These are phyloP conservation scores for Psilopsiagon aymara DNA, from an alignment of 2,113 vertebrate genomes.

Conservation along the genomic window DNA sequence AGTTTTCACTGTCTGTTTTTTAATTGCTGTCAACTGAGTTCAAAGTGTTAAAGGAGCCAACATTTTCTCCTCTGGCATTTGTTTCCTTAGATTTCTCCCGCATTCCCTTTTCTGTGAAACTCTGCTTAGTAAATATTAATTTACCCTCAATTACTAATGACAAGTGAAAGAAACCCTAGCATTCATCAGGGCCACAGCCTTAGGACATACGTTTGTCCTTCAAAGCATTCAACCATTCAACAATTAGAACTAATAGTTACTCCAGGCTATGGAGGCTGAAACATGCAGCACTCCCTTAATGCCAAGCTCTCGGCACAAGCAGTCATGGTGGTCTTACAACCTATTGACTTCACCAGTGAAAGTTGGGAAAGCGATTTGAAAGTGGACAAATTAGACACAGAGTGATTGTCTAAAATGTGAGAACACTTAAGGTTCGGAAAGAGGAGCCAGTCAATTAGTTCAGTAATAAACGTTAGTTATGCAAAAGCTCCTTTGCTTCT, in stretches of 20 bases:
- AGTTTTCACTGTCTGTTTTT: conserved; percentile 15
- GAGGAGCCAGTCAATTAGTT: conserved; percentile 30
- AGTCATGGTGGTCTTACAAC: conserved; percentile 51
- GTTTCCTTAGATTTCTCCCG: conserved; percentile 37
- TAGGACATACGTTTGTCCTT: conserved; percentile 74
- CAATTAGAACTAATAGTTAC: conserved; percentile 86
- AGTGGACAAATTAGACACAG: conserved; percentile 50
- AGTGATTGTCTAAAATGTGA: conserved; percentile 35
- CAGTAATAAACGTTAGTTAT: neutral
- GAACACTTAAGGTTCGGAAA: neutral
- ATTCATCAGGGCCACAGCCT: conserved; percentile 71
- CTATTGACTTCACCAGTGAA: conserved; percentile 58
- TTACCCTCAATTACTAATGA: conserved; percentile 81
- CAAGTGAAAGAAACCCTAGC: conserved; percentile 78
- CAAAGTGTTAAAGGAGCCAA: conserved; percentile 34
- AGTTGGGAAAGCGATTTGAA: conserved; percentile 73
- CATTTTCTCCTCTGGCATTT: neutral
- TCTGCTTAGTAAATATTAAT: conserved; percentile 82
- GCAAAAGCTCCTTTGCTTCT: neutral
- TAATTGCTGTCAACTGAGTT: conserved; percentile 20
- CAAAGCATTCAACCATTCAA: conserved; percentile 77
- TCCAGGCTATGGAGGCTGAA: conserved; percentile 63
- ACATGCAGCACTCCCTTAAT: neutral
- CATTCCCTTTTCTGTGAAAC: conserved; percentile 43
- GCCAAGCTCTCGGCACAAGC: neutral